Conservation (phyloP, 2,113 vertebrate genomes). For the Elaphurus davidianus region DNA sequence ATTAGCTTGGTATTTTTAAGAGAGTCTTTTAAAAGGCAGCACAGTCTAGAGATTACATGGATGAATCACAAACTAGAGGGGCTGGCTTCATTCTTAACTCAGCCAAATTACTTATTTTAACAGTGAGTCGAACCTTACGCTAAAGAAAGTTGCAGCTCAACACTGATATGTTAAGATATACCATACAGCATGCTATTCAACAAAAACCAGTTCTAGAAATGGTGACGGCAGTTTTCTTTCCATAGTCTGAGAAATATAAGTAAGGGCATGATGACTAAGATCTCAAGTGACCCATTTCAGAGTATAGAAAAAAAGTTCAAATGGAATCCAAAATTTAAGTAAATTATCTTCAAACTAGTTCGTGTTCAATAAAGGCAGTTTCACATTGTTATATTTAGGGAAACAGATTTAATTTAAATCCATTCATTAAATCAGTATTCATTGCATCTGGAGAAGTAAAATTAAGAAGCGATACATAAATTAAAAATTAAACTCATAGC, state of each 20-base stretch:
- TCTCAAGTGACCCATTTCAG: background rate
- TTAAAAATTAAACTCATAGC: background rate
- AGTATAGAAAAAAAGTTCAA: conserved; percentile 27
- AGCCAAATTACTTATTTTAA: conserved; percentile 11
- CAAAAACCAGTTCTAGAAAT: background rate
- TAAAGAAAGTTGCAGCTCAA: background rate
- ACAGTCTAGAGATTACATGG: background rate
- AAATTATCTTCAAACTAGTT: conserved; percentile 27
- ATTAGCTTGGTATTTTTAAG: background rate
- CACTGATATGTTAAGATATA: background rate
- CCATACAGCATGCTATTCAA: background rate
- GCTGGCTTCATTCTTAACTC: background rate
- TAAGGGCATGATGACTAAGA: background rate
- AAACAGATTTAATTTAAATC: background rate
- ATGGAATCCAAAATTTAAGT: background rate
- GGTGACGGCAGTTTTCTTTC: background rate
- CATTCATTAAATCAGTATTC: background rate
- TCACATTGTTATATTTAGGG: background rate
- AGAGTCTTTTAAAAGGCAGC: background rate
- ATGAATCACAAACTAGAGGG: background rate
- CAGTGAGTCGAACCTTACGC: background rate
- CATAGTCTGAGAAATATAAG: background rate
- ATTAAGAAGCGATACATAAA: background rate
- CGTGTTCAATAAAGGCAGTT: background rate
- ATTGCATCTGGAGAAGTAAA: background rate